Percentiles rank a stretch among this genome's conserved stretches.
Conservation (phyloP, 2,113 vertebrate genomes). For the Strigops habroptila region DNA sequence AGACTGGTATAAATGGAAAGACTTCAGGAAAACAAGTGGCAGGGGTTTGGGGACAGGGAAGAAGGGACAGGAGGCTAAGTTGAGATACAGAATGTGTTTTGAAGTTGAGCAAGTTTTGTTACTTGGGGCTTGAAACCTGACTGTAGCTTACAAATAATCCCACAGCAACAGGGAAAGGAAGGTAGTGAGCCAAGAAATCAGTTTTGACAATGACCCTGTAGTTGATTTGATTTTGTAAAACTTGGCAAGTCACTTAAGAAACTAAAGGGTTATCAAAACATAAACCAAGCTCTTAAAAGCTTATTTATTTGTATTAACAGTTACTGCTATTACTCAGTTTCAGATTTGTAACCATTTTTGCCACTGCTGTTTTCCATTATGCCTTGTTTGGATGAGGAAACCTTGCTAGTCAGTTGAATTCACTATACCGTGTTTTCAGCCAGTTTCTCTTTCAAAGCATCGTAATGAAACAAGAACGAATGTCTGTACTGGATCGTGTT, state of each 20-base stretch:
- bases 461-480: background rate
- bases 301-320: background rate
- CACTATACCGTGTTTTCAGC: background rate
- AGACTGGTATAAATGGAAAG: background rate
- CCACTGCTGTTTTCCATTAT: background rate
- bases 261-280: background rate
- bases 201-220: background rate
- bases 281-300: background rate
- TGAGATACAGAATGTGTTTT: background rate
- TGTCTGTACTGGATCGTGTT: rapidly evolving
- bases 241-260: background rate
- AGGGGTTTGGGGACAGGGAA: background rate
- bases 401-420: background rate
- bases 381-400: background rate
- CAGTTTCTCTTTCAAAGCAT: background rate
- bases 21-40: background rate
- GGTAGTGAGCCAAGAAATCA: background rate
- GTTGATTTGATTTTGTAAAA: background rate
- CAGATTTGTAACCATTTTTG: background rate
- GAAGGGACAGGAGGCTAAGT: background rate
- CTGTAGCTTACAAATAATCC: background rate
- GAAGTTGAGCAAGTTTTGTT: background rate
- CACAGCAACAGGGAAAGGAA: background rate
- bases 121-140: background rate
- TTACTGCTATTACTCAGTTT: background rate